These are phyloP conservation scores for Panulirus ornatus DNA, from an alignment of 1,140 invertebrate species.

Conservation along the genomic window DNA sequence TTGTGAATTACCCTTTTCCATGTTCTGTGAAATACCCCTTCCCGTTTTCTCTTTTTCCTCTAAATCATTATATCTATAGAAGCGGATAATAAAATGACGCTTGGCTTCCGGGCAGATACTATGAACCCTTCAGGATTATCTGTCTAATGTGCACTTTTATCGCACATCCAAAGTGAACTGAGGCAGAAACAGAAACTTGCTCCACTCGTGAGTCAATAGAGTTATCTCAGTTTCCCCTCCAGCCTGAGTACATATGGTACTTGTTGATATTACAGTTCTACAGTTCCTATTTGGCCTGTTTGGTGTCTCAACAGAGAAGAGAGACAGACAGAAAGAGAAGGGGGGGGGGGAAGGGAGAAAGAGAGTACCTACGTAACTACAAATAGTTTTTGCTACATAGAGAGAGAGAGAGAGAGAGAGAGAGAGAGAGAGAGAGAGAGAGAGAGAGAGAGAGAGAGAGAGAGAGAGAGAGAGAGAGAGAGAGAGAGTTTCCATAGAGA, in stretches of 20 bases:
- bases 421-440: background rate
- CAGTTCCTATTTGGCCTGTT: too few relatives aligned
- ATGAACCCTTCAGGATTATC: background rate
- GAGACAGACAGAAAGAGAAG: background rate
- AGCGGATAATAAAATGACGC: background rate
- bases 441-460: conserved; percentile 1
- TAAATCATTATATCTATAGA: background rate
- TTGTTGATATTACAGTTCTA: too few relatives aligned
- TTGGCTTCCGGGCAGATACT: background rate
- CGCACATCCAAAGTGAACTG: background rate
- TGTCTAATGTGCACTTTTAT: background rate
- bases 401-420: conserved; percentile 20
- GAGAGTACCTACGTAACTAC: too few relatives aligned
- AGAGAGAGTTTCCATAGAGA: too few relatives aligned
- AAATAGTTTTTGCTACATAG: too few relatives aligned
- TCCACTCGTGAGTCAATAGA: too few relatives aligned
- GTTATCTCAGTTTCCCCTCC: too few relatives aligned
- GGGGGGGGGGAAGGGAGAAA: background rate
- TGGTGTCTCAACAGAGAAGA: too few relatives aligned
- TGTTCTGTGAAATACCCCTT: background rate
- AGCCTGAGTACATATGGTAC: too few relatives aligned
- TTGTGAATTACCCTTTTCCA: background rate
- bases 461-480: conserved; percentile 25
- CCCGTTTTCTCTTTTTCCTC: background rate
- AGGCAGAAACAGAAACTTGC: too few relatives aligned